Conservation (phyloP, 35 echinoderm and acorn worm genomes). For the Eucidaris tribuloides region DNA sequence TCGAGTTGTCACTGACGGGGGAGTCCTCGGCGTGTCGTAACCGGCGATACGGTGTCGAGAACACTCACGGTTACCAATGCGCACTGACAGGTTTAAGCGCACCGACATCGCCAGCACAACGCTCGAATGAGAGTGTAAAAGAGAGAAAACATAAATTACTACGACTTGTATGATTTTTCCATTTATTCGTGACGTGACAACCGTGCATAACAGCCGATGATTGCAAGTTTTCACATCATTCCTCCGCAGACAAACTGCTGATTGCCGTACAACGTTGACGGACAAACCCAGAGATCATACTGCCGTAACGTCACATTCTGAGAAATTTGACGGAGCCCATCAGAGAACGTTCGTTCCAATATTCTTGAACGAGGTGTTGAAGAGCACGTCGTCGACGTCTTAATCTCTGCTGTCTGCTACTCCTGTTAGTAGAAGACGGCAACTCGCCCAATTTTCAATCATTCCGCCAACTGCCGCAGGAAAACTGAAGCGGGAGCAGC, state of each 20-base stretch:
- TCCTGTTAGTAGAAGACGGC: slow-evolving; percentile 14
- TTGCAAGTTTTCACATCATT: slow-evolving; percentile 2
- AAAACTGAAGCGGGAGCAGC: slow-evolving; percentile 30
- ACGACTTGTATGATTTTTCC: not conserved
- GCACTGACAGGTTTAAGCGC: not conserved
- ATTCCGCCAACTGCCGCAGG: slow-evolving; percentile 24
- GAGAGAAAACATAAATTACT: not conserved
- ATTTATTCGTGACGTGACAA: not conserved
- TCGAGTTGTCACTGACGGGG: slow-evolving; percentile 3
- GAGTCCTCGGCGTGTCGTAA: too few relatives aligned
- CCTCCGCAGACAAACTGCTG: slow-evolving; percentile 24
- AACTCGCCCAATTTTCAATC: not conserved
- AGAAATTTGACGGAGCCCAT: not conserved
- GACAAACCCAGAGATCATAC: not conserved
- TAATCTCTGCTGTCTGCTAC: slow-evolving; percentile 15
- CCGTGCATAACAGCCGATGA: not conserved
- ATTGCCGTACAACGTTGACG: not conserved
- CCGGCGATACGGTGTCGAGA: not conserved
- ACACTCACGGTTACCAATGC: not conserved
- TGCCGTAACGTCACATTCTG: not conserved
- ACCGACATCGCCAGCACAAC: slow-evolving; percentile 8
- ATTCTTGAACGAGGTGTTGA: not conserved
- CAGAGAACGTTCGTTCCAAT: not conserved
- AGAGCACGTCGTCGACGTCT: not conserved
- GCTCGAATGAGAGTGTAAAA: not conserved